Evolutionary conservation across 1,140 invertebrate species (phyloP), one percentile per base, ranked within the genome.

Genomic region (Eumaeus atala): DNA sequence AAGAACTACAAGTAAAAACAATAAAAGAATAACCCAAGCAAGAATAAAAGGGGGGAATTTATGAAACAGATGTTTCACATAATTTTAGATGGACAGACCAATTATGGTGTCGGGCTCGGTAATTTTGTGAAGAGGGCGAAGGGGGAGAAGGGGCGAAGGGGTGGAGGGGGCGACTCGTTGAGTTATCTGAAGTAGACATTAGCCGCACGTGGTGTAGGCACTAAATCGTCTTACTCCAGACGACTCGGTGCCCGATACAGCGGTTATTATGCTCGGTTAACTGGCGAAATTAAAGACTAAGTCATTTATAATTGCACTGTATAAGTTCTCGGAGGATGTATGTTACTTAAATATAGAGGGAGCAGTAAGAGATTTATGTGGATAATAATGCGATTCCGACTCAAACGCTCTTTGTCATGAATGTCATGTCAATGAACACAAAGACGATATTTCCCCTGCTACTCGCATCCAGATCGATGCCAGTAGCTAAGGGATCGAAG

Each of bases 171-270:
- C 21, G 21, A 6, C 47, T 34, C 28, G 48, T 50, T 34, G 28
- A 36, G 55, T 58, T 64, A 64, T 64, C 62, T 64, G 56, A 64
- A 56, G 66, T 58, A 71, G 61, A 66, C 76, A 79, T 79, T 79
- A 79, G 70, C 48, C 59, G 60, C 76, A 79, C 72, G 66, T 69
- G 76, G 72, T 57, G 70, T 59, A 48, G 60, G 64, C 62, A 74
- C 64, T 79, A 79, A 79, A 79, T 79, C 72, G 65, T 73, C 60
- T 52, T 64, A 56, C 62, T 61, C 63, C 58, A 67, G 65, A 66
- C 70, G 67, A 77, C 65, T 77, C 62, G 59, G 51, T 61, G 63
- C 58, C 59, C 67, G 68, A 71, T 65, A 70, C 72, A 70, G 57
- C 58, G 61, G 64, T 66, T 70, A 74, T 75, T 71, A 73, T 70